phyloP scores from a whole-genome alignment of 2,113 vertebrate genomes.

The Dendropsophus ebraccatus region DNA sequence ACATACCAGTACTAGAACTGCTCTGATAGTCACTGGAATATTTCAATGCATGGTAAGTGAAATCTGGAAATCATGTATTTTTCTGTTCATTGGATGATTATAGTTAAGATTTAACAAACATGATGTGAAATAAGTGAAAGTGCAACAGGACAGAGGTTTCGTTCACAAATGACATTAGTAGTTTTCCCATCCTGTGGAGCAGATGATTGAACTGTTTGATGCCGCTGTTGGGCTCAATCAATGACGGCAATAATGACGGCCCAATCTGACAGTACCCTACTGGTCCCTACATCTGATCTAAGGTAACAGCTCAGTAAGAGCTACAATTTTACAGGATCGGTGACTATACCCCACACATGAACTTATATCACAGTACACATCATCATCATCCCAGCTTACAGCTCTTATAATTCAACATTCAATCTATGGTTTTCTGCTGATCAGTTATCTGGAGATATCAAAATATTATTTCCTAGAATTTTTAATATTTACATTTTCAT shows the following conservation, averaged over 20 bases:
- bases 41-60: neutral
- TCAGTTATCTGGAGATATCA: no score
- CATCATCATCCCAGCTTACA: neutral
- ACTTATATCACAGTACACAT: neutral
- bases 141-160: neutral
- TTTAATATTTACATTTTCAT: no score
- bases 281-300: slow-evolving; percentile 7
- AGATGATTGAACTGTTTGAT: slow-evolving; percentile 16
- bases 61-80: neutral
- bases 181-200: neutral
- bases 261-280: neutral
- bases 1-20: neutral
- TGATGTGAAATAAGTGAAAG: neutral
- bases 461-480: no score
- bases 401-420: neutral
- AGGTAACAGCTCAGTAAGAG: neutral
- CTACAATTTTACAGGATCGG: neutral
- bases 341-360: neutral
- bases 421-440: no score
- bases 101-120: neutral
- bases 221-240: neutral
- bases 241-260: neutral
- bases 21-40: neutral
- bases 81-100: neutral
- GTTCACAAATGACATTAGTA: no score